Conservation (phyloP, 2,113 vertebrate species). For the Cyrtonyx montezumae region DNA sequence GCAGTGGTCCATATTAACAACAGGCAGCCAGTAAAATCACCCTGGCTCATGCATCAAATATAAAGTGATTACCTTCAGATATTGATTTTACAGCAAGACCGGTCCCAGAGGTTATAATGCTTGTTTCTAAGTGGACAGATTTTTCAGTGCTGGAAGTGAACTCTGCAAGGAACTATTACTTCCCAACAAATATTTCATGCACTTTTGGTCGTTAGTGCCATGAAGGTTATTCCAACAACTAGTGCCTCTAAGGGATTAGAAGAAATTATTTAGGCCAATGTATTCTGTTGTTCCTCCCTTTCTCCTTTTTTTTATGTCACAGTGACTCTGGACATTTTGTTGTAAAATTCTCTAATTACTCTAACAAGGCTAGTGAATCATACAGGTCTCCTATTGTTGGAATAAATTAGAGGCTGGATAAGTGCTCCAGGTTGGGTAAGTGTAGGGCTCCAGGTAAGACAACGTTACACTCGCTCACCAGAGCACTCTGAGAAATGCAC, state of each 20-base stretch:
- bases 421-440: neutral
- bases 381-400: neutral
- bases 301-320: constrained; percentile 45
- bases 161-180: constrained; percentile 43
- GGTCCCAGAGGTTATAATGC: constrained; percentile 45
- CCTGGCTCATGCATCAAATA: constrained; percentile 34
- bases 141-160: constrained; percentile 51
- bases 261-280: constrained; percentile 34
- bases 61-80: constrained; percentile 60
- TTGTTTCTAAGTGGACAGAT: constrained; percentile 46
- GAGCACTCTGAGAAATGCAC: neutral
- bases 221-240: constrained; percentile 52
- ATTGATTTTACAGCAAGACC: constrained; percentile 62
- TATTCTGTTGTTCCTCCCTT: constrained; percentile 28
- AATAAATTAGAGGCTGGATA: neutral
- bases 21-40: constrained; percentile 58
- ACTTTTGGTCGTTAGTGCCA: constrained; percentile 46
- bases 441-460: neutral
- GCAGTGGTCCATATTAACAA: constrained; percentile 62
- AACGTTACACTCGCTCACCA: neutral
- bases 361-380: constrained; percentile 44
- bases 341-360: constrained; percentile 37
- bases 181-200: constrained; percentile 36
- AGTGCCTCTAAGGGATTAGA: constrained; percentile 10
- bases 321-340: constrained; percentile 49